Evolutionary conservation across 2,888 invertebrate genomes (phyloP).

Genomic region (Cephus rjabovi): DNA sequence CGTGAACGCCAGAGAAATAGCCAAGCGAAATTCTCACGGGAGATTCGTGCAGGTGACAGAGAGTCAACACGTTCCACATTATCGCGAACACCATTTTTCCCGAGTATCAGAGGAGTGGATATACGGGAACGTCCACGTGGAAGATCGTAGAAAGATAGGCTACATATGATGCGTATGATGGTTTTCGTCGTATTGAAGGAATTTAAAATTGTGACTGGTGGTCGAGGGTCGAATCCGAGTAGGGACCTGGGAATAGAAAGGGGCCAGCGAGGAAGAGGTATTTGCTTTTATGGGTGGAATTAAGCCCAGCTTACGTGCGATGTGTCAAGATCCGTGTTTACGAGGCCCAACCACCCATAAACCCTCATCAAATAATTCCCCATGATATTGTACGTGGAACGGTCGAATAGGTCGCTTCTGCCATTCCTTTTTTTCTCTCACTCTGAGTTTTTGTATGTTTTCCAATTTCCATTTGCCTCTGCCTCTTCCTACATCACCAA

Average conservation of each 20-base stretch:
- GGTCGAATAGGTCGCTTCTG: conserved; percentile 2
- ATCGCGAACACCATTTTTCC: not conserved
- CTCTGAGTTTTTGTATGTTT: not conserved
- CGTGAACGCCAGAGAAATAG: not conserved
- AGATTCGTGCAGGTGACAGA: not conserved
- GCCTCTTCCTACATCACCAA: not conserved
- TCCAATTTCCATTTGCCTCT: not conserved
- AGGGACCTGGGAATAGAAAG: not conserved
- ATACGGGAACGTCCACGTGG: not conserved
- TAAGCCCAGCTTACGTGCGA: conserved; percentile 42
- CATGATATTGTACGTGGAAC: conserved; percentile 34
- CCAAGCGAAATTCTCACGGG: not conserved
- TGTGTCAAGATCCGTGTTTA: conserved; percentile 48
- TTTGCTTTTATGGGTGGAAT: conserved; percentile 45
- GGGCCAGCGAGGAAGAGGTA: conserved; percentile 19
- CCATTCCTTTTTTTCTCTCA: not conserved
- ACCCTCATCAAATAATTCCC: conserved; percentile 41
- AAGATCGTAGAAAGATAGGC: not conserved
- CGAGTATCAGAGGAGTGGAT: not conserved
- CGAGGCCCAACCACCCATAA: conserved; percentile 38
- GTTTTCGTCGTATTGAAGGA: not conserved
- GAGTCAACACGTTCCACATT: not conserved
- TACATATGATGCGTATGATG: not conserved
- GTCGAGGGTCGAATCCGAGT: not conserved
- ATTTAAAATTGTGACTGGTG: not conserved